A percentile compares a stretch with the other conserved stretches of the same genome.
These are phyloP conservation scores for Trematocara macrostoma DNA, from an alignment of 2,113 vertebrate species.

Conservation along the genomic window DNA sequence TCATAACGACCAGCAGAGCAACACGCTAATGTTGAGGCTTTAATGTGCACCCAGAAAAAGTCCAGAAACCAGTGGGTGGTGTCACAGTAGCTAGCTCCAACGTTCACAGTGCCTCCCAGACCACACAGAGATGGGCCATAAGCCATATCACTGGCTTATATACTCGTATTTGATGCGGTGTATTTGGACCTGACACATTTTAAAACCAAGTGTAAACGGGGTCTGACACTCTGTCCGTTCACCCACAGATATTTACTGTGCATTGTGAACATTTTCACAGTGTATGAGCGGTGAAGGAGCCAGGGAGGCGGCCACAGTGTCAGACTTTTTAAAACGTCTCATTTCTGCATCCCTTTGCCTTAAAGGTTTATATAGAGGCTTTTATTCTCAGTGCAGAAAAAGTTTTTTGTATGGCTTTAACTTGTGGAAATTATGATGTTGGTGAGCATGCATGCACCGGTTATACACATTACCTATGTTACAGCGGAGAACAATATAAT, in stretches of 20 bases:
- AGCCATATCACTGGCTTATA: not conserved
- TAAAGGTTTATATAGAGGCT: not conserved
- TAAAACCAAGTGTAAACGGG: not conserved
- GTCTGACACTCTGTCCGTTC: not conserved
- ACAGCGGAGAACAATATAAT: constrained; percentile 18
- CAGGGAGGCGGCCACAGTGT: not conserved
- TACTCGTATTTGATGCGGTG: not conserved
- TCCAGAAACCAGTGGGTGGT: not conserved
- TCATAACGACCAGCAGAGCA: not conserved
- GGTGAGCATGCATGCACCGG: constrained; percentile 38
- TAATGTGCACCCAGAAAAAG: not conserved
- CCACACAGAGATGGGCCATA: not conserved
- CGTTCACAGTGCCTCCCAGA: not conserved
- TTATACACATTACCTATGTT: constrained; percentile 23
- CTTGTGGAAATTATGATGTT: constrained; percentile 16
- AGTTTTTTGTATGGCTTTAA: constrained; percentile 53
- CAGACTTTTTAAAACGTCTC: not conserved
- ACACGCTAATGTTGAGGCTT: not conserved
- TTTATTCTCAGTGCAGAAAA: constrained; percentile 34
- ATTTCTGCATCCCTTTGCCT: not conserved
- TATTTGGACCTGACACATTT: not conserved
- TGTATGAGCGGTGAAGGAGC: not conserved
- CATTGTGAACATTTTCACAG: not conserved
- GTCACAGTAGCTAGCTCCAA: not conserved
- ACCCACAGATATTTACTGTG: not conserved